Base-by-base conservation (phyloP, 1,140 invertebrate species). In the Tachypleus tridentatus region DNA sequence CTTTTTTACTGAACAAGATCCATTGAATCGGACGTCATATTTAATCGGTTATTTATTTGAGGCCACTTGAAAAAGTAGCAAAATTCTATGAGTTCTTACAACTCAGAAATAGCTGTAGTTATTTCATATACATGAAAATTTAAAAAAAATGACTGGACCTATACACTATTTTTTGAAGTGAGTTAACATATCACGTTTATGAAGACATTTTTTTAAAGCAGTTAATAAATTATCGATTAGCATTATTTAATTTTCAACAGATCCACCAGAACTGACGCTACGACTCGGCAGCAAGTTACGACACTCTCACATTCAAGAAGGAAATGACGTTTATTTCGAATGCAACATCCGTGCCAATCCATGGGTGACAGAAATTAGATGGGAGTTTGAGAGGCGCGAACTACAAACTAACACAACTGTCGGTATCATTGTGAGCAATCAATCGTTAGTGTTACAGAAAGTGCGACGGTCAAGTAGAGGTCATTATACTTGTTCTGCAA, bases 311-410 rank as follows among this genome's bases (percentile, higher is more conserved):
- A 93, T 81, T 52, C 77, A 78, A 64, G 80, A 80, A 70, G 88
- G 88, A 4, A 87, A 87, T 57, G 89, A 93, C 76, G 89, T 93
- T 59, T 92, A 91, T 76, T 87, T 93, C 71, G 90, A 92, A 76
- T 93, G 90, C 77, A 88, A 86, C 74, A 88, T 92, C 66, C 86
- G 86, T 76, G 87, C 89, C 7, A 93, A 92, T 79, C 90, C 91
- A 3, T 86, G 86, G 72, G 83, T 84, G n/a, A 86, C 87, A 74
- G 84, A 87, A 72, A 81, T 91, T 62, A 82, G 85, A 63, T 91
- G 88, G 88, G 88, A 84, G 76, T 88, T 90, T 75, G 85, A 88
- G 71, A 87, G 63, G 4, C 67, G 72, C 49, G 49, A 61, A 4
- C 53, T 73, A 3, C 47, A 64, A 7, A 61, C 66, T 11, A 62